These are phyloP conservation scores for Nomada ferruginata DNA, from an alignment of 2,888 invertebrate species.

Conservation along the genomic window DNA sequence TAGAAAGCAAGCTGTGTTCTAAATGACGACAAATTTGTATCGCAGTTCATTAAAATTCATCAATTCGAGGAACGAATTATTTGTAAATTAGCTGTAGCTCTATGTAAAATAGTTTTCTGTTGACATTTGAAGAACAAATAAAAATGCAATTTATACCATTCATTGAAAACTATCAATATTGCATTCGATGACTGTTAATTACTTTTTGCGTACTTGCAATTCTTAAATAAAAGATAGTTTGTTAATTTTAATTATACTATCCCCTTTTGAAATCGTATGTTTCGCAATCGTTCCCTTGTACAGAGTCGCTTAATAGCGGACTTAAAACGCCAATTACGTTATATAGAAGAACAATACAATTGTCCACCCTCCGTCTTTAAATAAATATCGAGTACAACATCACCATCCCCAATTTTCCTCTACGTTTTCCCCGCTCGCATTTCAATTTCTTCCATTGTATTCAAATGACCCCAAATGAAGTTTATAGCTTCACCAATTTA, in stretches of 20 bases:
- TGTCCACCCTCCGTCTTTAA: background rate
- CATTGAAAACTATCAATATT: too few species aligned
- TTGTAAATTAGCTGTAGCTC: too few species aligned
- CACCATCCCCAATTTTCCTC: background rate
- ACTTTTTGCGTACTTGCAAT: too few species aligned
- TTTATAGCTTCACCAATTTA: background rate
- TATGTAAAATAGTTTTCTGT: too few species aligned
- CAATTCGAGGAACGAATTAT: background rate
- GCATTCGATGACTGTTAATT: too few species aligned
- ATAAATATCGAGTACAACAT: background rate
- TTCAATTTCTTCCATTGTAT: constrained; percentile 1
- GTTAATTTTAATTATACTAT: too few species aligned
- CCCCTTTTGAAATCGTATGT: too few species aligned
- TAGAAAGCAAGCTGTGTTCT: background rate
- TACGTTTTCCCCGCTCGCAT: background rate
- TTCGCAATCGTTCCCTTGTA: too few species aligned
- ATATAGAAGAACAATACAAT: background rate
- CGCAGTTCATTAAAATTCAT: background rate
- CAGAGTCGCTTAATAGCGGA: too few species aligned
- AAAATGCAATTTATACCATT: too few species aligned
- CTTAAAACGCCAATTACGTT: background rate
- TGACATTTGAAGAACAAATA: too few species aligned
- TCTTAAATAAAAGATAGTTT: too few species aligned
- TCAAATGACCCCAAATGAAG: background rate
- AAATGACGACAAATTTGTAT: background rate